Conservation (phyloP, 2,113 vertebrate genomes). For the Fulmarus glacialis region DNA sequence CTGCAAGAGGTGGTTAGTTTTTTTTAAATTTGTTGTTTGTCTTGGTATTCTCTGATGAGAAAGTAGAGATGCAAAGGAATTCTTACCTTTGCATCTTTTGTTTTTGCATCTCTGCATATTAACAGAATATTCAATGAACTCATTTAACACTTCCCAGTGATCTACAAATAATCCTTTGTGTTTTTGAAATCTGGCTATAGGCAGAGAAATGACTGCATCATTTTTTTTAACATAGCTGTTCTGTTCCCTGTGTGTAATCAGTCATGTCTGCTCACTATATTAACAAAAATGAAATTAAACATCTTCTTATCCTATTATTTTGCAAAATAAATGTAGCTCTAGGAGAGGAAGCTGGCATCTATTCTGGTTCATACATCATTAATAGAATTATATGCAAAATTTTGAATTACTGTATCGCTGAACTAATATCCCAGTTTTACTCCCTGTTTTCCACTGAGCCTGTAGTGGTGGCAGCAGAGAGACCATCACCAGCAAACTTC, state of each 20-base stretch:
- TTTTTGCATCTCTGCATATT: constrained; percentile 39
- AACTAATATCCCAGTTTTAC: neutral
- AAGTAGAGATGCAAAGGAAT: constrained; percentile 26
- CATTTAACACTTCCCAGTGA: constrained; percentile 65
- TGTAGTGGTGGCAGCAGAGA: neutral
- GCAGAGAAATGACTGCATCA: constrained; percentile 46
- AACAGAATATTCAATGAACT: constrained; percentile 65
- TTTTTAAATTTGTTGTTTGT: neutral
- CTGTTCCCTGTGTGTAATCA: constrained; percentile 41
- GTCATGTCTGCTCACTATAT: constrained; percentile 53
- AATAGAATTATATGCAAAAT: constrained; percentile 28
- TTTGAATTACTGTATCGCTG: neutral
- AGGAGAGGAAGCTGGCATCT: constrained; percentile 12
- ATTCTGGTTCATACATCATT: constrained; percentile 33
- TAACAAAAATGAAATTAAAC: constrained; percentile 65
- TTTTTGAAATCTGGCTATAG: constrained; percentile 48
- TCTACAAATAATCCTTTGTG: constrained; percentile 70
- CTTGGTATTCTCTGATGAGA: constrained; percentile 30
- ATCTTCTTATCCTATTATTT: constrained; percentile 50
- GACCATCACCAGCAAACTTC: neutral
- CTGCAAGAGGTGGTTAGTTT: neutral
- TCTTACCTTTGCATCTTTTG: constrained; percentile 43
- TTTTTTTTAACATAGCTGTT: constrained; percentile 52
- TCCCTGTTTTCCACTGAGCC: neutral
- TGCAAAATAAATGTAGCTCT: constrained; percentile 58